Evolutionary conservation across 2,888 invertebrate species (phyloP), one percentile per base, ranked within the genome.

Genomic region (Drosophila fulvimacula): DNA sequence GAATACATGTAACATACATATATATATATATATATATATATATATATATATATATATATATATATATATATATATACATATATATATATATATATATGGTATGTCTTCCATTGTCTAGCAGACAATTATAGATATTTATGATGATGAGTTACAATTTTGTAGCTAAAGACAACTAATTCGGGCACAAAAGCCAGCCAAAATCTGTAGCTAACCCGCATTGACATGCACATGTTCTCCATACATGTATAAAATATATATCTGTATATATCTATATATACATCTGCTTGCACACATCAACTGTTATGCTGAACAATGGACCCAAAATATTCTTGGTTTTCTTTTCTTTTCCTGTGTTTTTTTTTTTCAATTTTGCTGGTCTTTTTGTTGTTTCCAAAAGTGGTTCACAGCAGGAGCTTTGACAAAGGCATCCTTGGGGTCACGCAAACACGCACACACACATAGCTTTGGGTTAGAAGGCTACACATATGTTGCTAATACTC

Each of bases 61-160:
- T n/a, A n/a, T n/a, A n/a, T n/a, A n/a, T n/a, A n/a, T n/a, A n/a
- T n/a, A 3, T 17, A 17, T 48, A 24, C 38, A 39, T 27, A 32
- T 9, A 19, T 34, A 30, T 46, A n/a, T 56, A n/a, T 32, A 9
- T 34, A n/a, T 44, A 42, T 38, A 5, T 49, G 57, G 60, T 76
- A 61, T 49, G 76, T 68, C 68, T 69, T 82, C 71, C 71, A 82
- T 82, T 84, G 81, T 81, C 65, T 67, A 48, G 19, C 61, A 56
- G 66, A 82, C 88, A 83, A 83, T 83, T 82, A 83, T 79, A 81
- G 86, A 75, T 78, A 85, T 83, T 69, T 77, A 71, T 74, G 69
- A 69, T 64, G 79, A 87, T 73, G 84, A 58, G 68, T 57, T 68
- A 84, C 80, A 82, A 72, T 76, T 81, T 70, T 66, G 44, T 13